Percentiles rank a stretch among this genome's conserved stretches.
Conservation (phyloP, 92 coral and sea anemone species). For the Pocillopora grandis region DNA sequence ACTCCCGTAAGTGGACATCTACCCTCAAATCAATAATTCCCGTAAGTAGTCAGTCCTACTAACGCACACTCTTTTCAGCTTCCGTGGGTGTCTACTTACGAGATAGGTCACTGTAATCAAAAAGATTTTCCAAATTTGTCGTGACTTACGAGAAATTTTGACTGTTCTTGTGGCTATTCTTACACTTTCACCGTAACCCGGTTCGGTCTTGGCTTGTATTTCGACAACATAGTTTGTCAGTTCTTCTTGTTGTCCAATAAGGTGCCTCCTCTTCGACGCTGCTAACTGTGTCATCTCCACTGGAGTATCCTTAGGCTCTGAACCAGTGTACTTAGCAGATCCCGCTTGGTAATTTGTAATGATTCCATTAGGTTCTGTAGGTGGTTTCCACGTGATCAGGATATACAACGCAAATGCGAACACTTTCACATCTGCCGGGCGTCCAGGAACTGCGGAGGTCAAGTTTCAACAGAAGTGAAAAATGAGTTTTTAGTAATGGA, state of each 20-base stretch:
- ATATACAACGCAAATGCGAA: constrained; percentile 74
- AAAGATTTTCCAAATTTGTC: no score
- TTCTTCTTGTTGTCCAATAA: constrained; percentile 51
- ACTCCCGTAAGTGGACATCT: no score
- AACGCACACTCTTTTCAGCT: no score
- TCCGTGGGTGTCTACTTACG: no score
- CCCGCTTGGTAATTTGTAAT: constrained; percentile 64
- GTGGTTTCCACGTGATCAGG: constrained; percentile 71
- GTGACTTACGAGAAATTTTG: constrained; percentile 28
- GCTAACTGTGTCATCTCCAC: neutral
- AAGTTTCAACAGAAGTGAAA: neutral
- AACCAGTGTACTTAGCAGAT: neutral
- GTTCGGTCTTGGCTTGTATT: constrained; percentile 65
- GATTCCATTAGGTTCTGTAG: constrained; percentile 70
- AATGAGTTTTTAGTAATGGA: no score
- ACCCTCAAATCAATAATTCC: no score
- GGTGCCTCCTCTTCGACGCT: neutral
- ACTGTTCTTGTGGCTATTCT: constrained; percentile 15
- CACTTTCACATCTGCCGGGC: constrained; percentile 45
- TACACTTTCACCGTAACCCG: constrained; percentile 54
- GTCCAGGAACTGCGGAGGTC: constrained; percentile 69
- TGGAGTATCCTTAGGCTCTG: neutral
- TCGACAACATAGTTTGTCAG: constrained; percentile 64
- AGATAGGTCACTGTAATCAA: no score
- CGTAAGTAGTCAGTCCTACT: no score